Percentiles rank a stretch among this genome's conserved stretches.
Conservation (phyloP, 2,888 invertebrate genomes). For the Stenurella melanura region DNA sequence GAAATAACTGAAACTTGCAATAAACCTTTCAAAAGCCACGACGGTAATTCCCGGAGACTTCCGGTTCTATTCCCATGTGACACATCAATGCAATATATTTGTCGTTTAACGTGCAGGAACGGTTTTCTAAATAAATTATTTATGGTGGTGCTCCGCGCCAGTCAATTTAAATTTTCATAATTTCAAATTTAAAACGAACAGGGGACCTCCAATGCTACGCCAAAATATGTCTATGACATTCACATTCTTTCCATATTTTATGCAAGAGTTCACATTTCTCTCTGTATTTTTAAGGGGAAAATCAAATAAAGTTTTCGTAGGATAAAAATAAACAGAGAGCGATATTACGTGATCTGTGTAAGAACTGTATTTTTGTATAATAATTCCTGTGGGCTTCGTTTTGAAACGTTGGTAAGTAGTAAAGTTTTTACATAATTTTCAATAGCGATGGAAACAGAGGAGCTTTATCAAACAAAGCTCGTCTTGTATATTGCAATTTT, state of each 20-base stretch:
- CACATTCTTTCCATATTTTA: constrained; percentile 4
- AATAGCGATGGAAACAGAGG: not conserved
- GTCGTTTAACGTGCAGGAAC: not conserved
- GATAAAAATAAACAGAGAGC: constrained; percentile 3
- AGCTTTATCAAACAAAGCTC: no score
- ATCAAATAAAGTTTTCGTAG: not conserved
- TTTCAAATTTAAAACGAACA: not conserved
- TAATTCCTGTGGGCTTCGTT: not conserved
- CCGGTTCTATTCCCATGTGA: constrained; percentile 3
- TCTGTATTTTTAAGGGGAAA: constrained; percentile 6
- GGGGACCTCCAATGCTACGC: not conserved
- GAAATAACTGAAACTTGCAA: no score
- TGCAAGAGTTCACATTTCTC: not conserved
- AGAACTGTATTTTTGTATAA: not conserved
- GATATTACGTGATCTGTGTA: not conserved
- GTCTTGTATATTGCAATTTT: no score
- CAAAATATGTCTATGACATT: not conserved
- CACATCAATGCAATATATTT: constrained; percentile 13
- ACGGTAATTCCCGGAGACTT: not conserved
- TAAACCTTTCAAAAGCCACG: no score
- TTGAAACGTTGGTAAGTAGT: not conserved
- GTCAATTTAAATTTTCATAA: constrained; percentile 7
- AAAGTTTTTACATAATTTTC: not conserved
- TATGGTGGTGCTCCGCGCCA: not conserved
- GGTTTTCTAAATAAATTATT: constrained; percentile 13